Evolutionary conservation across 2,113 vertebrate species (phyloP), one percentile per base, ranked within the genome.

Genomic region (Macrotus californicus): DNA sequence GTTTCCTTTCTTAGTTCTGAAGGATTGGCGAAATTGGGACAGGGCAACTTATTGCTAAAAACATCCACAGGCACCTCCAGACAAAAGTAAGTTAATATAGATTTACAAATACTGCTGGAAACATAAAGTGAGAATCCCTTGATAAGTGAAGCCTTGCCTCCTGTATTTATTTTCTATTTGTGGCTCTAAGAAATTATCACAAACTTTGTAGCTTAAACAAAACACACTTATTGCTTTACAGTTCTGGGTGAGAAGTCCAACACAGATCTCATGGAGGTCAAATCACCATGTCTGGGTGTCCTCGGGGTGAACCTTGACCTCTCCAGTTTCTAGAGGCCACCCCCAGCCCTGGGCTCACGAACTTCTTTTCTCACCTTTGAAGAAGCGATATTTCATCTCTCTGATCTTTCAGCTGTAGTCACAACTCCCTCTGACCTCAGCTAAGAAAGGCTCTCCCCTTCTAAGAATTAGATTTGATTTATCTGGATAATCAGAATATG

Each of bases 301-400:
- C 12, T n/a, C 6, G 4, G 48, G 24, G 22, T 69, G n/a, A 41
- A 41, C 14, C 48, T 66, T 70, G 34, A 0, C 48, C 2, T 39
- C 24, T 50, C 29, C 12, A 19, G 11, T 2, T 82, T 76, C 39
- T 34, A 66, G 22, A 66, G 6, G 48, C 14, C 2, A 29, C 13
- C 11, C 19, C 1, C 8, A 50, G 19, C 48, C 15, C 11, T 87
- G 31, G 64, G 13, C 34, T 29, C 70, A 8, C 8, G 46, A 0
- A 2, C 19, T 6, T 12, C 21, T 66, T 41, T n/a, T 11, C 54
- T 26, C n/a, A 8, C 46, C 22, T 70, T 43, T 21, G 14, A 34
- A 81, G 39, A n/a, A 48, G 8, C 9, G 24, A 7, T 19, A 2
- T n/a, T 5, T 0, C 7, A 36, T 24, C 6, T 66, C 2, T 36